Percentiles rank a stretch among this genome's conserved stretches.
phyloP scores from a whole-genome alignment of 2,797 vertebrate species.

The Myioborus miniatus region DNA sequence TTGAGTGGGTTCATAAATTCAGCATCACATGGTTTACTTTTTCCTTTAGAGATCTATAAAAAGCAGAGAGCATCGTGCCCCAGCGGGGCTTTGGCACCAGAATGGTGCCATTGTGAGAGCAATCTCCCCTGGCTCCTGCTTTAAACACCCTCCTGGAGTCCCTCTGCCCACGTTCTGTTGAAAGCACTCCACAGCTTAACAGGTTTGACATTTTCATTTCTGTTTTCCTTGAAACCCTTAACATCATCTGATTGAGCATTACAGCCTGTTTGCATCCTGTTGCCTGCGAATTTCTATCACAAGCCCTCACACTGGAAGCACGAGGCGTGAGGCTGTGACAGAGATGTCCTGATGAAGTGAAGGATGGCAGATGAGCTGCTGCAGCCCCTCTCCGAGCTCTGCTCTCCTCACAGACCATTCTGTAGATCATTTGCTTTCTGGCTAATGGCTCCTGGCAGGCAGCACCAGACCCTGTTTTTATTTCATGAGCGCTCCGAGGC shows the following conservation, averaged over 20 bases:
- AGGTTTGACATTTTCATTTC: constrained; percentile 62
- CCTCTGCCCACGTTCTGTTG: constrained; percentile 43
- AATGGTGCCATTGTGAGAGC: neutral
- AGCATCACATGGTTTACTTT: neutral
- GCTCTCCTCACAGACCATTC: neutral
- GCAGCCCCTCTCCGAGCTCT: neutral
- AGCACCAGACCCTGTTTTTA: neutral
- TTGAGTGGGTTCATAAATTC: constrained; percentile 13
- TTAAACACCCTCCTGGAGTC: constrained; percentile 47
- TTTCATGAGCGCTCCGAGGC: neutral
- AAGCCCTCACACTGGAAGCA: neutral
- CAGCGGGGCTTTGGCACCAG: neutral
- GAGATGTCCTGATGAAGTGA: constrained; percentile 8
- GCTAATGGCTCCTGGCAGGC: constrained; percentile 9
- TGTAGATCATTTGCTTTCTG: neutral
- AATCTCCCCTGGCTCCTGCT: constrained; percentile 58
- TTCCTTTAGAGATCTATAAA: constrained; percentile 17
- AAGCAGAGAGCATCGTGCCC: neutral
- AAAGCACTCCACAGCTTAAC: constrained; percentile 32
- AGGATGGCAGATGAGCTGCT: constrained; percentile 22
- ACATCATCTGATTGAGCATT: constrained; percentile 57
- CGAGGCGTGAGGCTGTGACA: neutral
- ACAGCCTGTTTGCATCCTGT: constrained; percentile 35
- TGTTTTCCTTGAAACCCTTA: constrained; percentile 46
- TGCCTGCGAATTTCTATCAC: neutral